Evolutionary conservation across 2,797 vertebrate genomes (phyloP), one percentile per base, ranked within the genome.

Genomic region (Ambastaia sidthimunki): DNA sequence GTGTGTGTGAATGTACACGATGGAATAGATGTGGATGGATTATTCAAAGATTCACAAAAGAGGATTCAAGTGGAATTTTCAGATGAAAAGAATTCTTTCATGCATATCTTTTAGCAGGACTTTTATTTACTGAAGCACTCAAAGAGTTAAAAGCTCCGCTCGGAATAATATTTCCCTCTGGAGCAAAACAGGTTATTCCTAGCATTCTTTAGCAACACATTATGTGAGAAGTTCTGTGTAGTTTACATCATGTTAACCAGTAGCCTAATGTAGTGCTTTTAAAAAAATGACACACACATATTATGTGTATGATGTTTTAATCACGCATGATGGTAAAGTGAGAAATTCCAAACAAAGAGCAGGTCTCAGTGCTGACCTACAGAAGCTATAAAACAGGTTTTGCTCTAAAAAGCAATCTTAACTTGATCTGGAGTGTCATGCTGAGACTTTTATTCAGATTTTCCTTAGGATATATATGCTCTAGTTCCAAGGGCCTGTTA

Each of bases 361-460:
- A 59, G 16, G 1, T 57, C 19, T 9, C 4, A 12, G 12, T 48
- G 12, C 47, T 3, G 10, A 48, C 12, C 4, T 5, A 52, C 37
- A 44, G 41, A 44, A 44, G 9, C 37, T 44, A 31, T 13, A 19
- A 44, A 78, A 72, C 59, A 23, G 15, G 44, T 71, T 71, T 63
- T 63, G 44, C 44, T 62, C 28, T 70, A 19, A 48, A 70, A 60
- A 77, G 18, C 18, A 37, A 65, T 41, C 19, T 21, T 13, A 67
- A 70, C 54, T 62, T 70, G 55, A 69, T 70, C 57, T 44, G 16
- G 34, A 37, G 34, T 48, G 34, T 69, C 18, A 69, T 59, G 18
- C n/a, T 50, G 25, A 70, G 66, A 60, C 66, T 13, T 60, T 44
- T 60, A 28, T 34, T 48, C 15, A 28, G 0, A 69, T 60, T 69